Evolutionary conservation across 2,888 invertebrate species (phyloP), one percentile per base, ranked within the genome.

Genomic region (Unio delphinus): DNA sequence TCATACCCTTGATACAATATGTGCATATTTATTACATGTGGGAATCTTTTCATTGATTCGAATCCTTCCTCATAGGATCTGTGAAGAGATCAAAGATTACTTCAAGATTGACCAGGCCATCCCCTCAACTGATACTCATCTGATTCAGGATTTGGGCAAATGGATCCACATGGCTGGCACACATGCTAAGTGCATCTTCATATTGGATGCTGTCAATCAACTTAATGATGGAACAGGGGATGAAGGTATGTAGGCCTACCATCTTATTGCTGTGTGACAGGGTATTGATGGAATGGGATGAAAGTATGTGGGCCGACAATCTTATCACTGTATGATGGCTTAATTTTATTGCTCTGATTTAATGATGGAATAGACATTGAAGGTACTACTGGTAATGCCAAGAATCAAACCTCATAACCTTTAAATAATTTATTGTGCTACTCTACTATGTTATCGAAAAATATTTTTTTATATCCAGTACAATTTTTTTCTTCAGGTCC

Each of bases 161-260:
- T 84, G 86, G 84, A 67, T 86, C 60, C 67, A 66, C 17, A 61
- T 84, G 73, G 83, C 81, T 18, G 82, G 78, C 1, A 59, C 74
- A 1, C 73, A 61, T 58, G 67, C 72, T 4, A 76, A 79, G 67
- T 81, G 82, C 61, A 68, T 83, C 20, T 69, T 86, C 61, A 80
- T 84, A 6, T 69, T 86, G n/a, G 84, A 86, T 75, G 86, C 86
- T 55, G 70, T 86, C n/a, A 86, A 86, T 69, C 86, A 86, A 69
- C 77, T 86, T 45, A 81, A 84, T 74, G 80, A 83, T 65, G 85
- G 83, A 15, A 66, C 77, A 8, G 83, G 83, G 57, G 69, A 73
- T 34, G 75, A 75, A 18, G 80, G 80, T 80, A 70, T 56, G 64
- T 55, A 28, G 57, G 3, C n/a, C 18, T 26, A 26, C 59, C 26